A percentile compares a stretch with the other conserved stretches of the same genome.
Evolutionary conservation across 2,888 invertebrate species (phyloP).

Genomic region (Hypomecis atomaria): DNA sequence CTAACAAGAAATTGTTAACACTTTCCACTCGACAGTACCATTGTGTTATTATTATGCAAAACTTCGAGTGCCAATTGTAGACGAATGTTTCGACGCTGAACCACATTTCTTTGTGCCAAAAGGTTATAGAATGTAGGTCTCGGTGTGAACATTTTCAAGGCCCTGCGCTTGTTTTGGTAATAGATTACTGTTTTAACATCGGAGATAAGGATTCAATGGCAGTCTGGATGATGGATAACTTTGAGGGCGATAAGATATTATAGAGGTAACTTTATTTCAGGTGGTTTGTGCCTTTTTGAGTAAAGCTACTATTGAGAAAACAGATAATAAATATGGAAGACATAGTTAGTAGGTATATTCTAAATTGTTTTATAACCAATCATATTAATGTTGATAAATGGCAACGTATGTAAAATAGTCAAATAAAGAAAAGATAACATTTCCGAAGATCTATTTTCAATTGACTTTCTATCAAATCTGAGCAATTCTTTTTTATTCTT

Average conservation of each 20-base stretch:
- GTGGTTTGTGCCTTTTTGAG: neutral
- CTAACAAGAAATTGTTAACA: constrained; percentile 3
- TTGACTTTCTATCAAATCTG: too few relatives aligned
- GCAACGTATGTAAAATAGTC: too few relatives aligned
- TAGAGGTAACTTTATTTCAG: constrained; percentile 2
- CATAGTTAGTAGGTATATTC: too few relatives aligned
- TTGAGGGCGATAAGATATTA: constrained; percentile 26
- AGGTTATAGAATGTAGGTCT: constrained; percentile 80
- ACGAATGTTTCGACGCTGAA: constrained; percentile 66
- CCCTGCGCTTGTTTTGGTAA: constrained; percentile 57
- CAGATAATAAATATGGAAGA: neutral
- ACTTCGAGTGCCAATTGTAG: constrained; percentile 59
- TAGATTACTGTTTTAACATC: constrained; percentile 43
- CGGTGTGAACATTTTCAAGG: constrained; percentile 68
- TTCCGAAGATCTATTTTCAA: too few relatives aligned
- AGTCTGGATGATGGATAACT: constrained; percentile 37
- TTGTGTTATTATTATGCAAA: constrained; percentile 82
- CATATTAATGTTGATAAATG: too few relatives aligned
- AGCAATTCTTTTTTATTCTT: too few relatives aligned
- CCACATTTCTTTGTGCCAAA: constrained; percentile 72
- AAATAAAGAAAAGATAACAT: too few relatives aligned
- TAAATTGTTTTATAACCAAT: too few relatives aligned
- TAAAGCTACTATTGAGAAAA: neutral
- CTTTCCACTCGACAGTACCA: constrained; percentile 54
- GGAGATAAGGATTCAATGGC: constrained; percentile 42